A percentile compares a stretch with the other conserved stretches of the same genome.
These are phyloP conservation scores for Disparrhopalites patrizii DNA, from an alignment of 2,888 invertebrate species.

Conservation along the genomic window DNA sequence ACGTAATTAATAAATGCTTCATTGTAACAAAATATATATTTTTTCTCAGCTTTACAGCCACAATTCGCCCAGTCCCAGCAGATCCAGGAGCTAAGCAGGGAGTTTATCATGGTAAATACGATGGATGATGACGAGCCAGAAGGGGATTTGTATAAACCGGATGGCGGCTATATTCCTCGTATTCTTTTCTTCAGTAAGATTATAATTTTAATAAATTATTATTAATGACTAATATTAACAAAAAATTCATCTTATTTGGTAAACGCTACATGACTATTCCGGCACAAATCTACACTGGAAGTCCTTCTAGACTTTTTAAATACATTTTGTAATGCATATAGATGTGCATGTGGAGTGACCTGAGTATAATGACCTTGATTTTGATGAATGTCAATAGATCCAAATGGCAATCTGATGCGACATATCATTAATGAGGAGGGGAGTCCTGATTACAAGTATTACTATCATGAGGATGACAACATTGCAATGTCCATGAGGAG, in stretches of 20 bases:
- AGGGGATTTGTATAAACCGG: constrained; percentile 58
- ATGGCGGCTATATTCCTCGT: constrained; percentile 65
- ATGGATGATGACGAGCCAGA: constrained; percentile 60
- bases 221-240: neutral
- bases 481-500: constrained; percentile 48
- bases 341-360: neutral
- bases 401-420: constrained; percentile 57
- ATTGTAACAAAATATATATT: no score
- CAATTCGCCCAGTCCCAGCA: constrained; percentile 60
- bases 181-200: constrained; percentile 60
- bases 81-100: constrained; percentile 59
- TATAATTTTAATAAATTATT: neutral
- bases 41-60: constrained; percentile 57
- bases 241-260: neutral
- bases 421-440: constrained; percentile 61
- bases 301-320: neutral
- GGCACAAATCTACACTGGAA: no score
- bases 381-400: constrained; percentile 50
- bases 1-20: no score
- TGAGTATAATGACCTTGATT: neutral
- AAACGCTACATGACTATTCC: no score
- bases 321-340: neutral
- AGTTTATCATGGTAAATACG: constrained; percentile 65
- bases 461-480: constrained; percentile 52
- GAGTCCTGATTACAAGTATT: constrained; percentile 59